Percentiles rank a stretch among this genome's conserved stretches.
phyloP scores from a whole-genome alignment of 2,113 vertebrate genomes.

The Macrotus californicus region DNA sequence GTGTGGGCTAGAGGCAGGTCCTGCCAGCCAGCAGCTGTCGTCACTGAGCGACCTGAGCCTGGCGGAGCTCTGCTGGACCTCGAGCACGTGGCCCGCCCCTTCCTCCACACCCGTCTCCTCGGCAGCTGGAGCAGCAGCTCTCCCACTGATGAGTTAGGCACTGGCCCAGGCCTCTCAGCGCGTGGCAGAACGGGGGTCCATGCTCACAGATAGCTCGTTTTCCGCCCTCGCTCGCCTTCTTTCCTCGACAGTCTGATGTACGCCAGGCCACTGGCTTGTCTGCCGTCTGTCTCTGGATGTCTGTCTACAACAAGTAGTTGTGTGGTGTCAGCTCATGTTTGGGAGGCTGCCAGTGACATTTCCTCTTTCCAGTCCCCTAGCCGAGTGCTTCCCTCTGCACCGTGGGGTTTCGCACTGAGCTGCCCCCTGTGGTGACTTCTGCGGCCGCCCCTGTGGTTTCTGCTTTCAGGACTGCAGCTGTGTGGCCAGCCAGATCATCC shows the following conservation, averaged over 20 bases:
- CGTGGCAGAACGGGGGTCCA: not conserved
- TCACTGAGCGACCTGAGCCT: not conserved
- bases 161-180: not conserved
- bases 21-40: not conserved
- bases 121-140: not conserved
- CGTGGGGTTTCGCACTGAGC: not conserved
- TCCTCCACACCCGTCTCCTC: not conserved
- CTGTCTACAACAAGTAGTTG: not conserved
- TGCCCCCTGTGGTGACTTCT: not conserved
- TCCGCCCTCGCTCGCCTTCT: not conserved
- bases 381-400: not conserved
- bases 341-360: not conserved
- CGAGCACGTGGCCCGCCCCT: not conserved
- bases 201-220: not conserved
- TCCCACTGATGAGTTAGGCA: not conserved
- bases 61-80: too few species aligned
- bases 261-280: not conserved
- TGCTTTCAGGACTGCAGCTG: constrained; percentile 88
- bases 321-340: not conserved
- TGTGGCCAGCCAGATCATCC: constrained; percentile 91
- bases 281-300: not conserved
- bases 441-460: not conserved
- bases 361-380: not conserved
- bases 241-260: not conserved
- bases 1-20: not conserved